Evolutionary conservation across 2,797 vertebrate genomes (phyloP).

Genomic region (Acipenser transmontanus): DNA sequence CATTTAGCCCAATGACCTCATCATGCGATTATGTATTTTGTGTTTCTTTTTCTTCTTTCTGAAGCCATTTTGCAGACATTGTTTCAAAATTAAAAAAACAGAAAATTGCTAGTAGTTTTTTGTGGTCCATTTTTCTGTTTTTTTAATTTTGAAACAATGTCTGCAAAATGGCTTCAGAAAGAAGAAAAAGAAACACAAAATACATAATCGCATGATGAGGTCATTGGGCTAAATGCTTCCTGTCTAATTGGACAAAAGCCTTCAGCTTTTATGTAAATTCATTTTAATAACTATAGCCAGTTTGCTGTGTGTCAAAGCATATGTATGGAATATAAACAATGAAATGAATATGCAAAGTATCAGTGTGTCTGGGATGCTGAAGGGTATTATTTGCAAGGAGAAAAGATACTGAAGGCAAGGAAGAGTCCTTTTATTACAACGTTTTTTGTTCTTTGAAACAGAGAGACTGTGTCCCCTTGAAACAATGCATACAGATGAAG

Average conservation of each 20-base stretch:
- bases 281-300: constrained; percentile 50
- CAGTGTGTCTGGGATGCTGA: constrained; percentile 41
- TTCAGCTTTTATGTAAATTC: constrained; percentile 40
- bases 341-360: constrained; percentile 61
- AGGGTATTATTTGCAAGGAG: constrained; percentile 34
- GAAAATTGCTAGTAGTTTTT: neutral
- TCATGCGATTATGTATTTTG: constrained; percentile 15
- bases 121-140: neutral
- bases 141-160: constrained; percentile 1
- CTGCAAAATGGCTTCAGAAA: neutral
- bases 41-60: constrained; percentile 9
- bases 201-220: constrained; percentile 18
- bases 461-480: constrained; percentile 26
- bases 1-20: constrained; percentile 29
- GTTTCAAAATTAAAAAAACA: constrained; percentile 2
- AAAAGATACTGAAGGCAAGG: constrained; percentile 30
- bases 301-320: constrained; percentile 63
- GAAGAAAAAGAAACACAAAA: constrained; percentile 12
- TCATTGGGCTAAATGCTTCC: constrained; percentile 28
- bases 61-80: neutral
- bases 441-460: constrained; percentile 21
- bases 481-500: constrained; percentile 35
- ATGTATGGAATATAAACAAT: constrained; percentile 65
- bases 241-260: constrained; percentile 38
- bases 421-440: constrained; percentile 17